Evolutionary conservation across 2,888 invertebrate species (phyloP).

Genomic region (Hirtodrosophila trivittata): DNA sequence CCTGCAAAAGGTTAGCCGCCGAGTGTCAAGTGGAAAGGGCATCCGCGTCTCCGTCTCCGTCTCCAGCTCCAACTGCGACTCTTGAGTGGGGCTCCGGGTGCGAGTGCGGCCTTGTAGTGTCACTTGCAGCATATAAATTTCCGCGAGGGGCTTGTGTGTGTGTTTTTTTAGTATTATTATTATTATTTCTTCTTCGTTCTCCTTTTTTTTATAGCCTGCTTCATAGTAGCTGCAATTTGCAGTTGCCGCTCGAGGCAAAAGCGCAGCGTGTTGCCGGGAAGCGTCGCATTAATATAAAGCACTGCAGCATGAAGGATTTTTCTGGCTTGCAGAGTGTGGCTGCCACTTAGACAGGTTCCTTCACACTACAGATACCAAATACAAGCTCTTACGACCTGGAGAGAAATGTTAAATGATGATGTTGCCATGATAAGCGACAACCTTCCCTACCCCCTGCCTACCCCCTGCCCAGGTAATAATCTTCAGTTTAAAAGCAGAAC

Average conservation of each 20-base stretch:
- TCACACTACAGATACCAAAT: conserved; percentile 14
- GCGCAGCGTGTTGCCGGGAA: conserved; percentile 50
- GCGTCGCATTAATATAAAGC: conserved; percentile 71
- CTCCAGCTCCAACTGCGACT: conserved; percentile 22
- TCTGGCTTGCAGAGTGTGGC: conserved; percentile 51
- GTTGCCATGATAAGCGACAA: conserved; percentile 17
- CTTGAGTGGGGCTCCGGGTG: conserved; percentile 6
- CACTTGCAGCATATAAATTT: conserved; percentile 73
- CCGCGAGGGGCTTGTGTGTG: conserved; percentile 15
- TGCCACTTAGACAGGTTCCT: conserved; percentile 35
- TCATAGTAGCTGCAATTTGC: conserved; percentile 74
- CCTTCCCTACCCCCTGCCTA: too few relatives aligned
- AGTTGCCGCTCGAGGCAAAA: conserved; percentile 60
- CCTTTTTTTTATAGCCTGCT: conserved; percentile 30
- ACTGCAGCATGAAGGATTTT: conserved; percentile 75
- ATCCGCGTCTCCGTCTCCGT: conserved; percentile 35
- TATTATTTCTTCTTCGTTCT: conserved; percentile 1
- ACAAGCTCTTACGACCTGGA: conserved; percentile 5
- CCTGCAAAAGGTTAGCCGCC: conserved; percentile 74
- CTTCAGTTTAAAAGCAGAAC: conserved; percentile 1
- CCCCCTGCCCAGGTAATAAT: conserved; percentile 46
- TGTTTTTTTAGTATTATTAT: conserved; percentile 58
- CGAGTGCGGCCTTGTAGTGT: conserved; percentile 69
- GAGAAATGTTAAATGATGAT: conserved; percentile 36
- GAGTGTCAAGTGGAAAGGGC: conserved; percentile 65